phyloP scores from a whole-genome alignment of 2,888 invertebrate genomes.

The Ectropis crepuscularia region DNA sequence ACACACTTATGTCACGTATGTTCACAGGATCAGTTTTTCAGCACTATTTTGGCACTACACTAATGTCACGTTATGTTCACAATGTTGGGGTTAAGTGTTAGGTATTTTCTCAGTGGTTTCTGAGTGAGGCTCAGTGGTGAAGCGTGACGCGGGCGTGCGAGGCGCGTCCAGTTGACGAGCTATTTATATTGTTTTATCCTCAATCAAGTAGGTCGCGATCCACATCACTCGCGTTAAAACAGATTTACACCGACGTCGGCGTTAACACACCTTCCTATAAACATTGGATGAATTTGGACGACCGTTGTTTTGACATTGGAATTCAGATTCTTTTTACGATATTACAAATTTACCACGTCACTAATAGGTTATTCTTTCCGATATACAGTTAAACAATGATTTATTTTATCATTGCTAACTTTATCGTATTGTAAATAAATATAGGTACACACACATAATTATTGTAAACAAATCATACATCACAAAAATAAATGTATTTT shows the following conservation, averaged over 20 bases:
- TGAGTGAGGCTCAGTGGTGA: no score
- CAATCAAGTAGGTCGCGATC: slow-evolving; percentile 83
- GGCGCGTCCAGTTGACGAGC: slow-evolving; percentile 74
- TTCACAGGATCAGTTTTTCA: no score
- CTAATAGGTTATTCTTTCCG: neutral
- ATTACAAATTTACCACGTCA: neutral
- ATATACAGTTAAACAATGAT: neutral
- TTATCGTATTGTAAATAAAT: no score
- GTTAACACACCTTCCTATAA: slow-evolving; percentile 61
- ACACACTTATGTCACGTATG: no score
- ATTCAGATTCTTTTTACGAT: slow-evolving; percentile 36
- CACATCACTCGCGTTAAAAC: slow-evolving; percentile 73
- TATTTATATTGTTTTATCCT: slow-evolving; percentile 85
- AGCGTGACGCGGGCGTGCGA: slow-evolving; percentile 50
- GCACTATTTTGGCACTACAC: no score
- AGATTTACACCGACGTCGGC: slow-evolving; percentile 59
- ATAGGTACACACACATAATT: neutral
- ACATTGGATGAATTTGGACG: slow-evolving; percentile 55
- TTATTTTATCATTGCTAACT: neutral
- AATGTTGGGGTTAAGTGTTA: slow-evolving; percentile 37
- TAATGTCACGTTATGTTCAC: no score
- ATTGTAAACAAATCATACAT: neutral
- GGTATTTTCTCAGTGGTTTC: slow-evolving; percentile 48
- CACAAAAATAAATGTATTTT: neutral
- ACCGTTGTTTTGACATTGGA: slow-evolving; percentile 44